phyloP scores from a whole-genome alignment of 2,888 invertebrate species.

The Acleris laterana region DNA sequence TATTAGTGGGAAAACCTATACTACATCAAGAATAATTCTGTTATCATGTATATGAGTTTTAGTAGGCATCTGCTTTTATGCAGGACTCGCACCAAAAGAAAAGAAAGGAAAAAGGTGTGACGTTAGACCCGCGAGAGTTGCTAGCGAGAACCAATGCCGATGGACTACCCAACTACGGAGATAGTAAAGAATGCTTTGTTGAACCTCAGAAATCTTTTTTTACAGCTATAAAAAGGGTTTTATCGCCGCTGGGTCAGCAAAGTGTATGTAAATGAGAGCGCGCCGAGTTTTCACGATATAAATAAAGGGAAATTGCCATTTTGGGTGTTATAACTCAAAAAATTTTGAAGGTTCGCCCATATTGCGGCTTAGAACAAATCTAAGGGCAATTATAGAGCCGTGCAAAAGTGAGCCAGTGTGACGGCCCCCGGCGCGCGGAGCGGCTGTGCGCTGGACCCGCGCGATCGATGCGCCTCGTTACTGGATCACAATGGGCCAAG shows the following conservation, averaged over 20 bases:
- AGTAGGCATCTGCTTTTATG: neutral
- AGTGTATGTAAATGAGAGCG: slow-evolving; percentile 78
- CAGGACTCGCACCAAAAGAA: neutral
- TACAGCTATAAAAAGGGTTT: slow-evolving; percentile 75
- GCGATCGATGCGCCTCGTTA: slow-evolving; percentile 34
- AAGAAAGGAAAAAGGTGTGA: slow-evolving; percentile 14
- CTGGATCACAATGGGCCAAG: slow-evolving; percentile 31
- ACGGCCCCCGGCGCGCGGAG: slow-evolving; percentile 17
- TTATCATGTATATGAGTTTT: too few species aligned
- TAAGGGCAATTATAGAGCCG: slow-evolving; percentile 27
- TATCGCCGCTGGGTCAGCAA: slow-evolving; percentile 79
- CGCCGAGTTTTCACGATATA: slow-evolving; percentile 61
- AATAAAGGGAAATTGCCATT: slow-evolving; percentile 68
- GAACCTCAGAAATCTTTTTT: slow-evolving; percentile 72
- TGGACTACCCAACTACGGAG: slow-evolving; percentile 32
- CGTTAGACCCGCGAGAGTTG: slow-evolving; percentile 9
- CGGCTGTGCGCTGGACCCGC: slow-evolving; percentile 25
- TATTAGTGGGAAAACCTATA: too few species aligned
- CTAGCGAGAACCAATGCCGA: slow-evolving; percentile 28
- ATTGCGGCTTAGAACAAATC: slow-evolving; percentile 37
- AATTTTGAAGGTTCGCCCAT: slow-evolving; percentile 44
- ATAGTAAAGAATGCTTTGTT: slow-evolving; percentile 59
- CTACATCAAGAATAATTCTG: too few species aligned
- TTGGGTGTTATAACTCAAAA: slow-evolving; percentile 60
- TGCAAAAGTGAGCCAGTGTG: slow-evolving; percentile 8